Conservation (phyloP, 1,140 invertebrate species). For the Ganaspis sp. region DNA sequence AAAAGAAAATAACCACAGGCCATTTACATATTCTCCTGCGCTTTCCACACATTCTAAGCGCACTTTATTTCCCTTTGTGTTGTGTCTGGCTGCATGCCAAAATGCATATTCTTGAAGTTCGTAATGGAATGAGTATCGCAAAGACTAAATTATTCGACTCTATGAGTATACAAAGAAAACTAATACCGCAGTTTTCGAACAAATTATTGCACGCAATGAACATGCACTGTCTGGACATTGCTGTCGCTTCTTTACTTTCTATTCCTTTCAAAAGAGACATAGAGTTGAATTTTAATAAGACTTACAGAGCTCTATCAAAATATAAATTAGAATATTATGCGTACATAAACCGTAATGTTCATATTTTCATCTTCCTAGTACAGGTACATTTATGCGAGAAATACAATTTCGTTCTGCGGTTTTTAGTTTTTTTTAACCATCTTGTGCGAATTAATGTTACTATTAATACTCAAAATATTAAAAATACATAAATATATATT, state of each 20-base stretch:
- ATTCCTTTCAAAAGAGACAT: no score
- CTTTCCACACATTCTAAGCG: neutral
- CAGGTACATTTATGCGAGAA: no score
- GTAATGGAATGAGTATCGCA: neutral
- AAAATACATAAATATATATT: no score
- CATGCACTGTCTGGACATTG: neutral
- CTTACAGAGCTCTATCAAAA: no score
- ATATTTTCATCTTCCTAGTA: no score
- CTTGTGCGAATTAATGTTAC: no score
- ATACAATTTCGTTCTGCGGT: no score
- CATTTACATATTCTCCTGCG: neutral
- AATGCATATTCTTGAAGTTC: conserved; percentile 9
- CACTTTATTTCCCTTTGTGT: conserved; percentile 18
- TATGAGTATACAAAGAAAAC: conserved; percentile 2
- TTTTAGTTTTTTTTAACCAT: no score
- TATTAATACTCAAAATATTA: no score
- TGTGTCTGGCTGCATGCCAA: neutral
- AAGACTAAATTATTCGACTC: neutral
- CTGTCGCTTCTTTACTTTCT: neutral
- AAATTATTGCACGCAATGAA: neutral
- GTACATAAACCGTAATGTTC: no score
- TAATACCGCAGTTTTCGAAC: neutral
- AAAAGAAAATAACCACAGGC: neutral
- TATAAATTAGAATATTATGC: no score
- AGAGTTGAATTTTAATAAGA: no score